Percentiles rank a stretch among this genome's conserved stretches.
phyloP scores from a whole-genome alignment of 2,113 vertebrate genomes.

The Ameiurus melas region DNA sequence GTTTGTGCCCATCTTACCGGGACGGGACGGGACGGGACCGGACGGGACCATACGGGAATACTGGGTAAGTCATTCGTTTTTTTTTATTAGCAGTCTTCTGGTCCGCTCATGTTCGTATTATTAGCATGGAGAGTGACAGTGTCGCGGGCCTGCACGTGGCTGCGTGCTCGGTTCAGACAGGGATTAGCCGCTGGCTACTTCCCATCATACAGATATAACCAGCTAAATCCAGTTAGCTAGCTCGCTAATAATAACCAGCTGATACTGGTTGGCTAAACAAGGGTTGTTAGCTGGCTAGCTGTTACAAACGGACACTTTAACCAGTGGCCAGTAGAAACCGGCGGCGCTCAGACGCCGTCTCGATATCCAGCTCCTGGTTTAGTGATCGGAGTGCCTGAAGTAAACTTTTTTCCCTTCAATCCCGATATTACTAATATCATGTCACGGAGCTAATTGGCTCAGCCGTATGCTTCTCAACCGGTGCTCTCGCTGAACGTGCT shows the following conservation, averaged over 20 bases:
- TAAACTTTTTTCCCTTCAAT: background rate
- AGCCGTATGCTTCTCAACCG: background rate
- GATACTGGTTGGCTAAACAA: conserved; percentile 29
- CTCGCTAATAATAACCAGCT: conserved; percentile 55
- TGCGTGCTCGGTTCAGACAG: conserved; percentile 21
- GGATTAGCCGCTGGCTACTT: conserved; percentile 21
- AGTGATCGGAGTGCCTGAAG: background rate
- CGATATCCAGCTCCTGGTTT: background rate
- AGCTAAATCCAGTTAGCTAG: conserved; percentile 48
- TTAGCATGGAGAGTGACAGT: conserved; percentile 5
- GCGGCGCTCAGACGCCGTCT: background rate
- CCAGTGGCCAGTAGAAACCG: background rate
- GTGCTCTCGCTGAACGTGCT: conserved; percentile 6
- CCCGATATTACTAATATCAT: background rate
- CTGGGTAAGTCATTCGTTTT: conserved; percentile 4
- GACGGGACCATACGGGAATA: conserved; percentile 32
- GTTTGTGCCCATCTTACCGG: conserved; percentile 29
- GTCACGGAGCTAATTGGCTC: background rate
- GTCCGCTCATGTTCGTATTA: background rate
- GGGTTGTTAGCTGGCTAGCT: conserved; percentile 28
- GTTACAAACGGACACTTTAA: background rate
- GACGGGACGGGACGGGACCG: conserved; percentile 35
- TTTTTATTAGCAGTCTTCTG: conserved; percentile 1
- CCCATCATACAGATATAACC: conserved; percentile 38
- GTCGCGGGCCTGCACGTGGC: conserved; percentile 24